Evolutionary conservation across 2,113 vertebrate genomes (phyloP).

Genomic region (Myrmophylax atrothorax): DNA sequence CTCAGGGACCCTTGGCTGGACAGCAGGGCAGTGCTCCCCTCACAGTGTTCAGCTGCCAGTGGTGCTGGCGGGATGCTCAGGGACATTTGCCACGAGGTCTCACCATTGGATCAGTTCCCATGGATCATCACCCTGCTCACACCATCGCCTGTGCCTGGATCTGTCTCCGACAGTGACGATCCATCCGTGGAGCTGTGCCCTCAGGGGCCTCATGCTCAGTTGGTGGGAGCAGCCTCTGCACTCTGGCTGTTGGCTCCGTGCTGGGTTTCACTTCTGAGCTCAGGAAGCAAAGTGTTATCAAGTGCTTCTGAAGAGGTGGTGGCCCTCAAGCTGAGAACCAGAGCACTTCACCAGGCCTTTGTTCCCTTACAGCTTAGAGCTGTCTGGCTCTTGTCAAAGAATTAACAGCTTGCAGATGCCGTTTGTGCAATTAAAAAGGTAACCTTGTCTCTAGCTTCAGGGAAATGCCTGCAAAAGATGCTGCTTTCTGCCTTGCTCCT

Average conservation of each 20-base stretch:
- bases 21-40: not conserved
- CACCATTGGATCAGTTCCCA: rapidly evolving
- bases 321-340: constrained; percentile 37
- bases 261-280: not conserved
- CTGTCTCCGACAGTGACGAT: not conserved
- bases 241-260: not conserved
- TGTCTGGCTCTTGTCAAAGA: not conserved
- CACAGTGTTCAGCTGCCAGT: rapidly evolving
- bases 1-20: not conserved
- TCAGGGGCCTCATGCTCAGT: rapidly evolving
- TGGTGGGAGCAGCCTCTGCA: not conserved
- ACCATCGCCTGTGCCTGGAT: rapidly evolving
- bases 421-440: not conserved
- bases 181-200: not conserved
- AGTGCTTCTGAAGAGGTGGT: constrained; percentile 42
- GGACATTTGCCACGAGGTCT: not conserved
- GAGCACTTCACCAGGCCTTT: constrained; percentile 9
- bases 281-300: not conserved
- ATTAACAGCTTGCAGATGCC: not conserved
- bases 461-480: not conserved
- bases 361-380: not conserved
- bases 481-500: not conserved
- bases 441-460: not conserved
- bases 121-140: rapidly evolving
- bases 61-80: rapidly evolving